Evolutionary conservation across 2,888 invertebrate genomes (phyloP).

Genomic region (Caenorhabditis afra): DNA sequence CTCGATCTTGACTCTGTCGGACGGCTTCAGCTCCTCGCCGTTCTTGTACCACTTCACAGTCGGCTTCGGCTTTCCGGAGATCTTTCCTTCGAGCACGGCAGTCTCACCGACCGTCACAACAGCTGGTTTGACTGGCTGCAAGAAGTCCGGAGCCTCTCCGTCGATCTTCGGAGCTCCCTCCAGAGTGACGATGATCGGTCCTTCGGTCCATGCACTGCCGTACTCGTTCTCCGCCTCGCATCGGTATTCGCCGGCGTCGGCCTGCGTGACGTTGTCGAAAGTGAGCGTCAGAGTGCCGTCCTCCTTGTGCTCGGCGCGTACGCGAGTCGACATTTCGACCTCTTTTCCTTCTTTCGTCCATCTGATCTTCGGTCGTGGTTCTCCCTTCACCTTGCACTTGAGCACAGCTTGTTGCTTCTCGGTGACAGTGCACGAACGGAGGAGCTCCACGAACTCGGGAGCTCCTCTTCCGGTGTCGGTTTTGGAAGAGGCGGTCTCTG

Average conservation of each 20-base stretch:
- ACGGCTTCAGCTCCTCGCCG: conserved; percentile 72
- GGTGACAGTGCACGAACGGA: conserved; percentile 75
- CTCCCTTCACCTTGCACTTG: conserved; percentile 90
- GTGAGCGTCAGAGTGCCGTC: conserved; percentile 78
- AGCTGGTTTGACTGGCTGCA: conserved; percentile 78
- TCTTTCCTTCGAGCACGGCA: conserved; percentile 82
- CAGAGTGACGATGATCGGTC: conserved; percentile 75
- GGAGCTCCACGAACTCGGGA: conserved; percentile 80
- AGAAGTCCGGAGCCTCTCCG: conserved; percentile 81
- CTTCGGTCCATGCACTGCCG: conserved; percentile 80
- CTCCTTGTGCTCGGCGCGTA: conserved; percentile 73
- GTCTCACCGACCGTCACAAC: conserved; percentile 80
- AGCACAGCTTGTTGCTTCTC: conserved; percentile 81
- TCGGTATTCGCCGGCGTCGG: conserved; percentile 82
- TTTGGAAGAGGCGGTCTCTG: conserved; percentile 50
- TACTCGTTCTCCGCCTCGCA: conserved; percentile 88
- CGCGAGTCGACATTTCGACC: conserved; percentile 72
- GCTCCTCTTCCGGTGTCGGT: conserved; percentile 55
- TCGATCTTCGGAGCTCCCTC: conserved; percentile 81
- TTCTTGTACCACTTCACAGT: conserved; percentile 97
- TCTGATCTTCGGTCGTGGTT: conserved; percentile 93
- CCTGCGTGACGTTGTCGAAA: conserved; percentile 69
- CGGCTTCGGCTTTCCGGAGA: conserved; percentile 90
- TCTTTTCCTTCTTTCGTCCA: conserved; percentile 89
- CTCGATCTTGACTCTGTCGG: conserved; percentile 72